Conservation (phyloP, 2,888 invertebrate genomes). For the Acrobasis suavella region DNA sequence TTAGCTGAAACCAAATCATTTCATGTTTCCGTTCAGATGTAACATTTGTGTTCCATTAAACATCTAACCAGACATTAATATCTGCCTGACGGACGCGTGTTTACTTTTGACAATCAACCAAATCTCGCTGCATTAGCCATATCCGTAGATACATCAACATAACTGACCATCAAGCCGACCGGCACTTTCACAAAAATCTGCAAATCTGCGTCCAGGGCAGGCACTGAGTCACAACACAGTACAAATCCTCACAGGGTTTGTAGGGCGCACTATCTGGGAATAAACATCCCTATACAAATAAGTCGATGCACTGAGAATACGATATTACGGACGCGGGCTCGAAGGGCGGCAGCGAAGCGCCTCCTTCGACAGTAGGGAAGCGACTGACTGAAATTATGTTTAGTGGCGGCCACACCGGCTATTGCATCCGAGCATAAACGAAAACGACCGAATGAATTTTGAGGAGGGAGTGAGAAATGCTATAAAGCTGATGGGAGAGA, state of each 20-base stretch:
- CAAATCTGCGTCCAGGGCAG: slow-evolving; percentile 37
- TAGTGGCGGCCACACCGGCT: slow-evolving; percentile 80
- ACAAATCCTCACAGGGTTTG: slow-evolving; percentile 63
- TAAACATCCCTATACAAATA: slow-evolving; percentile 75
- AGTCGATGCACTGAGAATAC: slow-evolving; percentile 52
- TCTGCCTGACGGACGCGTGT: slow-evolving; percentile 64
- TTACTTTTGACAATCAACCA: slow-evolving; percentile 74
- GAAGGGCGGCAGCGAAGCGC: slow-evolving; percentile 57
- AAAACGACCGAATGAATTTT: slow-evolving; percentile 77
- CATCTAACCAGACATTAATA: slow-evolving; percentile 60
- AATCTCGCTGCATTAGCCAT: slow-evolving; percentile 65
- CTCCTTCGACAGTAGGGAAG: slow-evolving; percentile 66
- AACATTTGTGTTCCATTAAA: slow-evolving; percentile 64
- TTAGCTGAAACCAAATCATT: slow-evolving; percentile 64
- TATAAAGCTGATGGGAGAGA: slow-evolving; percentile 48
- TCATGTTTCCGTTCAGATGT: slow-evolving; percentile 65
- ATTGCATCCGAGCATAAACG: slow-evolving; percentile 78
- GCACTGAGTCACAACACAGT: slow-evolving; percentile 61
- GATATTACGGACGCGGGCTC: slow-evolving; percentile 69
- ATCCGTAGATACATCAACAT: slow-evolving; percentile 53
- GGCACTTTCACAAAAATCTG: slow-evolving; percentile 55
- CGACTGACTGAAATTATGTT: slow-evolving; percentile 78
- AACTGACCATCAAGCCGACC: slow-evolving; percentile 62
- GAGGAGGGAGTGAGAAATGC: slow-evolving; percentile 66
- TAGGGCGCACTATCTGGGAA: slow-evolving; percentile 71